Conservation (phyloP, 2,888 invertebrate species). For the Eristalis arbustorum region DNA sequence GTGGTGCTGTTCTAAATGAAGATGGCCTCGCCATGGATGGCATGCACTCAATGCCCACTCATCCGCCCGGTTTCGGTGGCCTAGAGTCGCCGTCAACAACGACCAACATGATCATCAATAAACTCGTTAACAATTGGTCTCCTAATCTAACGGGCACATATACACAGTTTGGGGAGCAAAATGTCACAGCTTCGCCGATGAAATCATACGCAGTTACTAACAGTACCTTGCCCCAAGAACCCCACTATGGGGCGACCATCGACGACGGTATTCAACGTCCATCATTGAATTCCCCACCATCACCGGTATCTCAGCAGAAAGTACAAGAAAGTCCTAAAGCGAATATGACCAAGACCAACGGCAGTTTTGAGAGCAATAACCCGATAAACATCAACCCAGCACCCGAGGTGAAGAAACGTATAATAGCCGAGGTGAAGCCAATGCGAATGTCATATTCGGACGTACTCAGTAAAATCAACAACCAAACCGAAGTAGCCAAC, state of each 20-base stretch:
- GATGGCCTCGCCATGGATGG: constrained; percentile 32
- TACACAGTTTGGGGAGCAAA: constrained; percentile 75
- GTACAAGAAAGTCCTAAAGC: neutral
- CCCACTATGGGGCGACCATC: constrained; percentile 24
- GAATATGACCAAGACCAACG: constrained; percentile 69
- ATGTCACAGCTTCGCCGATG: constrained; percentile 19
- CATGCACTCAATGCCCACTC: constrained; percentile 41
- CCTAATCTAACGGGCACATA: constrained; percentile 78
- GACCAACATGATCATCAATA: constrained; percentile 78
- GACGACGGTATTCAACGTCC: constrained; percentile 20
- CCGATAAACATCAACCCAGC: constrained; percentile 37
- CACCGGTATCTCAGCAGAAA: constrained; percentile 12
- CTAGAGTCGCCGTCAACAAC: constrained; percentile 66
- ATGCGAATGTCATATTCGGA: constrained; percentile 93
- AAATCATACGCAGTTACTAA: constrained; percentile 60
- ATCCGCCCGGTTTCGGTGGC: constrained; percentile 38
- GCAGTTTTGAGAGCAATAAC: constrained; percentile 67
- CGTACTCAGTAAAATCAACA: constrained; percentile 86
- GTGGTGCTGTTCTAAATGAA: constrained; percentile 42
- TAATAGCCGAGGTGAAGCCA: constrained; percentile 92
- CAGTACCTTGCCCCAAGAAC: constrained; percentile 53
- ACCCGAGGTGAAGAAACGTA: constrained; percentile 81
- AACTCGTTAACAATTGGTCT: constrained; percentile 79
- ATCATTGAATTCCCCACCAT: constrained; percentile 1
- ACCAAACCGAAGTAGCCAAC: constrained; percentile 80